phyloP scores from a whole-genome alignment of 2,113 vertebrate genomes.

The Rissa tridactyla region DNA sequence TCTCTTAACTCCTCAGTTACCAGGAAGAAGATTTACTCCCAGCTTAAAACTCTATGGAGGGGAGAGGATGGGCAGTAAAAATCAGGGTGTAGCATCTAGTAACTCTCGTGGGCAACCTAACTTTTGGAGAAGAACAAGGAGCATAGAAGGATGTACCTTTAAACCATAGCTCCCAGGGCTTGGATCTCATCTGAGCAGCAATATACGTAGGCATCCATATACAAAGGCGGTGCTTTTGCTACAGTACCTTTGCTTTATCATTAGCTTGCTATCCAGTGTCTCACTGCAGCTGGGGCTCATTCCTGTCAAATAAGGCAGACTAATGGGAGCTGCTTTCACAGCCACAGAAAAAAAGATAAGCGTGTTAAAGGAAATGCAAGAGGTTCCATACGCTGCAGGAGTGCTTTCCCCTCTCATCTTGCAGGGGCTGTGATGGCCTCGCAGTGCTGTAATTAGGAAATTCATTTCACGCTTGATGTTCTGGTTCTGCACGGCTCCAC shows the following conservation, averaged over 20 bases:
- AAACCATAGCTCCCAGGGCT: not conserved
- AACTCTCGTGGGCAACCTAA: not conserved
- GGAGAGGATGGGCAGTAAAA: not conserved
- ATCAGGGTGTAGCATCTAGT: not conserved
- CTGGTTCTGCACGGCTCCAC: not conserved
- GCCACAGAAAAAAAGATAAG: not conserved
- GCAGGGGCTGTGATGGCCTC: not conserved
- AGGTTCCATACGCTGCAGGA: not conserved
- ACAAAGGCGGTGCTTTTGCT: not conserved
- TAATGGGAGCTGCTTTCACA: rapidly evolving
- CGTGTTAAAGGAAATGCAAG: rapidly evolving
- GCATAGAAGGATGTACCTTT: not conserved
- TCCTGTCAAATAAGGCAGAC: not conserved
- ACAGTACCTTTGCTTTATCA: not conserved
- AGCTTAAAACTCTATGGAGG: not conserved
- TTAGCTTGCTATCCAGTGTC: not conserved
- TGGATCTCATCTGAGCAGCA: not conserved
- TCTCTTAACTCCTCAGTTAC: not conserved
- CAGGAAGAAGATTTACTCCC: not conserved
- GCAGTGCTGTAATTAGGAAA: not conserved
- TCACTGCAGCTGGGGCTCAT: not conserved
- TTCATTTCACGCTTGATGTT: not conserved
- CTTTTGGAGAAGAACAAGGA: not conserved
- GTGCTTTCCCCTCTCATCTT: not conserved
- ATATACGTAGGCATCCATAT: too few species aligned